Conservation (phyloP, 2,888 invertebrate species). For the Rhopalosiphum nymphaeae region DNA sequence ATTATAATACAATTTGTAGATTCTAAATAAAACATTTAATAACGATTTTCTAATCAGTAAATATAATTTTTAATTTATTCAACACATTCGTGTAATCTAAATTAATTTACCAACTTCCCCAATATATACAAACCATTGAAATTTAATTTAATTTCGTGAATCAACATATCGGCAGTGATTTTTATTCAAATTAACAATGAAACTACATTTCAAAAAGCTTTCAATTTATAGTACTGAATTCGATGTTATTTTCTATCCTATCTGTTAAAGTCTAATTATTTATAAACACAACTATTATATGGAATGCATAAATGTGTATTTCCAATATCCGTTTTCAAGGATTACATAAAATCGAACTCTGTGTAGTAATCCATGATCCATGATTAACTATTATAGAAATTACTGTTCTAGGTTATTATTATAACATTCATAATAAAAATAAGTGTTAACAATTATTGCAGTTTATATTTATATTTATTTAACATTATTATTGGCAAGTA, state of each 20-base stretch:
- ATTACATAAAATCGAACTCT: not conserved
- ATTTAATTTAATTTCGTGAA: not conserved
- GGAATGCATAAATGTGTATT: not conserved
- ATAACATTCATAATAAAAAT: not conserved
- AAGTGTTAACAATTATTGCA: not conserved
- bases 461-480: not conserved
- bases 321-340: conserved; percentile 35
- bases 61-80: not conserved
- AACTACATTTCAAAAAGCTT: conserved; percentile 9
- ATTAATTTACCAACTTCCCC: not conserved
- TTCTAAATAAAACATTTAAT: not conserved
- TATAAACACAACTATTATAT: not conserved
- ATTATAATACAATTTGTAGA: not conserved
- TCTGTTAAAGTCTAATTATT: not conserved
- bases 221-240: not conserved
- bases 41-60: not conserved
- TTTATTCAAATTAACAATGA: not conserved
- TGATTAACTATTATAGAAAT: not conserved
- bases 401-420: not conserved
- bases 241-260: not conserved
- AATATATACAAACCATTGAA: not conserved
- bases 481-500: not conserved
- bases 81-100: not conserved
- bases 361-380: not conserved
- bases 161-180: not conserved